Evolutionary conservation across 2,888 invertebrate genomes (phyloP).

Genomic region (Melanostoma mellinum): DNA sequence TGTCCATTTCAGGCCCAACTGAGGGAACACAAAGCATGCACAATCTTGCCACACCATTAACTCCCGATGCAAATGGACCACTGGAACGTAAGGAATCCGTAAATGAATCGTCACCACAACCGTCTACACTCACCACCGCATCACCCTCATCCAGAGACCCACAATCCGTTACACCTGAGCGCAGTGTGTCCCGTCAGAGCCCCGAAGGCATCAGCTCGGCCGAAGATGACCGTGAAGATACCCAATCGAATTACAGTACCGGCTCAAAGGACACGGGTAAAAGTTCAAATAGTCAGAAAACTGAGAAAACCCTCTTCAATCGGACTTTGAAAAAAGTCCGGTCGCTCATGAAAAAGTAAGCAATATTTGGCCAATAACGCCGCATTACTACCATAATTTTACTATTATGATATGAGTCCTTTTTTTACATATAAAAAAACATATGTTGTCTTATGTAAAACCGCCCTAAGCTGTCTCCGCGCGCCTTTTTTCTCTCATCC

Average conservation of each 20-base stretch:
- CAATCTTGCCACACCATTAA: slow-evolving; percentile 78
- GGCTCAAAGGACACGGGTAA: slow-evolving; percentile 73
- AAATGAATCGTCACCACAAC: slow-evolving; percentile 43
- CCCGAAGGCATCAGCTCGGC: slow-evolving; percentile 81
- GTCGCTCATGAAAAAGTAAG: slow-evolving; percentile 86
- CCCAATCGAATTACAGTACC: slow-evolving; percentile 75
- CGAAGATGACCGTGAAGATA: slow-evolving; percentile 80
- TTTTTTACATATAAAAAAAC: slow-evolving; percentile 32
- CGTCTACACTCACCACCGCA: slow-evolving; percentile 47
- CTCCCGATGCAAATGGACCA: slow-evolving; percentile 73
- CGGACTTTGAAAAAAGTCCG: slow-evolving; percentile 92
- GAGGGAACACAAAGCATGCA: slow-evolving; percentile 81
- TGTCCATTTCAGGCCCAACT: slow-evolving; percentile 78
- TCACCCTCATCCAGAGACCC: slow-evolving; percentile 75
- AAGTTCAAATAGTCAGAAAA: slow-evolving; percentile 82
- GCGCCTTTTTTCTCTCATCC: slow-evolving; percentile 56
- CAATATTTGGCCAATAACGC: slow-evolving; percentile 73
- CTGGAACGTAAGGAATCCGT: slow-evolving; percentile 71
- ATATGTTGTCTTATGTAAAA: slow-evolving; percentile 63
- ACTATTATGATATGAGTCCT: slow-evolving; percentile 38
- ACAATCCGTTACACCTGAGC: slow-evolving; percentile 79
- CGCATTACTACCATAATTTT: slow-evolving; percentile 63
- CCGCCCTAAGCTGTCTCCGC: slow-evolving; percentile 56
- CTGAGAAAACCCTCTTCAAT: slow-evolving; percentile 91
- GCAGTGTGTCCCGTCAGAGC: slow-evolving; percentile 77